phyloP scores from a whole-genome alignment of 2,797 vertebrate species.

The Clarias fuscus region DNA sequence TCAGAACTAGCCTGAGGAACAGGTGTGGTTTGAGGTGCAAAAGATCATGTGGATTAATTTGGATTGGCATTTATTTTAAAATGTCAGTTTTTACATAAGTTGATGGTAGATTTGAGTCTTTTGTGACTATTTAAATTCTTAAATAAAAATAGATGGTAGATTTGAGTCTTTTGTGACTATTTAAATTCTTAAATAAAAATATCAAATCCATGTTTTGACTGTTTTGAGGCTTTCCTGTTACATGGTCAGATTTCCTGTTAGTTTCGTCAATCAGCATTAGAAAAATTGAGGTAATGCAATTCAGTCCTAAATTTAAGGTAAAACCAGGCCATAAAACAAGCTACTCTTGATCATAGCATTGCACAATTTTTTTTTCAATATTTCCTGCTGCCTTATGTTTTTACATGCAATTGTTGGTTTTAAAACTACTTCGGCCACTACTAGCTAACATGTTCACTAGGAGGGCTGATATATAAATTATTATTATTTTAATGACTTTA shows the following conservation, averaged over 20 bases:
- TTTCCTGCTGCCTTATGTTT: not conserved
- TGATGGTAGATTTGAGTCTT: not conserved
- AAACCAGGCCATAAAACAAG: not conserved
- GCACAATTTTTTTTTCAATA: not conserved
- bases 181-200: not conserved
- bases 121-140: not conserved
- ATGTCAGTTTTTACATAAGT: not conserved
- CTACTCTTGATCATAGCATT: not conserved
- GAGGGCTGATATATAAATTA: not conserved
- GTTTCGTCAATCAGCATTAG: not conserved
- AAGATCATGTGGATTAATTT: not conserved
- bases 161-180: not conserved
- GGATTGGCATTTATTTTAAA: not conserved
- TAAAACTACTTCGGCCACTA: not conserved
- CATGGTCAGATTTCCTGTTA: not conserved
- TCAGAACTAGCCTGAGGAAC: not conserved
- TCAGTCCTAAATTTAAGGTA: not conserved
- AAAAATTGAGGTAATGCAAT: not conserved
- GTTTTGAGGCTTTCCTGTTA: not conserved
- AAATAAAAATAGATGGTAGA: not conserved
- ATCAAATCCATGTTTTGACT: not conserved
- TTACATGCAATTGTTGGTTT: not conserved
- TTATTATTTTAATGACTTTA: too few species aligned
- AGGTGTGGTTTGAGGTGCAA: not conserved
- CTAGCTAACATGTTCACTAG: not conserved